These are phyloP conservation scores for Trichonephila inaurata DNA, from an alignment of 1,140 invertebrate genomes.

Conservation along the genomic window DNA sequence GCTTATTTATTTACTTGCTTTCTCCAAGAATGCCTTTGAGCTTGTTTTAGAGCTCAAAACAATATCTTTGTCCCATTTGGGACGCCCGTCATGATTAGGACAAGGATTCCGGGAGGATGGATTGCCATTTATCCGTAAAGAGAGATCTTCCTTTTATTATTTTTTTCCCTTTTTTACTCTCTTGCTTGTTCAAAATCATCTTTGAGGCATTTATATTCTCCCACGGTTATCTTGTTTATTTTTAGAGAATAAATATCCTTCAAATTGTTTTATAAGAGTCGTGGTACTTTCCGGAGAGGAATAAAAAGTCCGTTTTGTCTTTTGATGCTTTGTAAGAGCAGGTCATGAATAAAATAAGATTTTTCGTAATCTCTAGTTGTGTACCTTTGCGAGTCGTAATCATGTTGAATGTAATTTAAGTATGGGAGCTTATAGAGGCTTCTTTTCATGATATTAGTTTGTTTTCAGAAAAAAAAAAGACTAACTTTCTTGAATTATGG, in stretches of 20 bases:
- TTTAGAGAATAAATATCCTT: slow-evolving; percentile 1
- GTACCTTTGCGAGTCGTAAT: not conserved
- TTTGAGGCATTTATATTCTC: not conserved
- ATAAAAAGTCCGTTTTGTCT: not conserved
- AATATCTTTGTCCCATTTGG: not conserved
- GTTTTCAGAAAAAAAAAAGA: not conserved
- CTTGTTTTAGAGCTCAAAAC: slow-evolving; percentile 32
- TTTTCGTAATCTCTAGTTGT: not conserved
- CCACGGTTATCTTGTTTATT: not conserved
- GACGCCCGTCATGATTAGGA: not conserved
- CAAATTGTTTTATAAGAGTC: not conserved
- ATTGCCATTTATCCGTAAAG: not conserved
- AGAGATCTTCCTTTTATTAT: not conserved
- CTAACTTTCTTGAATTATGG: not conserved
- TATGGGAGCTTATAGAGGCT: not conserved
- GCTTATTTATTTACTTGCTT: not conserved
- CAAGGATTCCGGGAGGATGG: not conserved
- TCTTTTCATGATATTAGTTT: not conserved
- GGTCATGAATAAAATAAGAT: not conserved
- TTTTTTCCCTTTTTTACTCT: not conserved
- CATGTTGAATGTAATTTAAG: not conserved
- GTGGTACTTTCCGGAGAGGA: not conserved
- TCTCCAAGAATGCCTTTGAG: not conserved
- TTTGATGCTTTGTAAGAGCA: not conserved
- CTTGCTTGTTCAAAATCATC: not conserved